These are phyloP conservation scores for Myripristis murdjan DNA, from an alignment of 2,797 vertebrate species.

Conservation along the genomic window DNA sequence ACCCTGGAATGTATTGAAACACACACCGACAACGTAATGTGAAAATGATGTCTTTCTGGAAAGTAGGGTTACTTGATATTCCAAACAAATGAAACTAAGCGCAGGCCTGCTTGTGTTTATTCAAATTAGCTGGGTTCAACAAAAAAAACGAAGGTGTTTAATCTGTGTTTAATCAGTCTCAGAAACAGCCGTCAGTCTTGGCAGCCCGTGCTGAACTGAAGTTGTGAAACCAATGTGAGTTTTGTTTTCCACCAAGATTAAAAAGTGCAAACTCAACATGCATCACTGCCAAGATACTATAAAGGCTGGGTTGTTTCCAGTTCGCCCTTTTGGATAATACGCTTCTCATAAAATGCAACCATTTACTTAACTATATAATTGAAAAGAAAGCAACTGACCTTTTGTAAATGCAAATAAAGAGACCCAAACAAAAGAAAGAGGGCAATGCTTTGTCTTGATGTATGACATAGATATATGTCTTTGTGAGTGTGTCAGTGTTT, in stretches of 20 bases:
- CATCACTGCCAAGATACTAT: slow-evolving; percentile 42
- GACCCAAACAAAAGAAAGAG: slow-evolving; percentile 35
- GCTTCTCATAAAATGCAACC: slow-evolving; percentile 16
- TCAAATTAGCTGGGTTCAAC: background rate
- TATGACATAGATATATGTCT: background rate
- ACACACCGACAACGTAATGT: slow-evolving; percentile 1
- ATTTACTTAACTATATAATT: slow-evolving; percentile 18
- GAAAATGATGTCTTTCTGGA: background rate
- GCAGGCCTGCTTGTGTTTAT: background rate
- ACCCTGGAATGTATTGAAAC: background rate
- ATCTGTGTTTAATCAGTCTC: slow-evolving; percentile 59
- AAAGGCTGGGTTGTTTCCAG: slow-evolving; percentile 21
- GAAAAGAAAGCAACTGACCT: slow-evolving; percentile 24
- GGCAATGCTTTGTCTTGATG: slow-evolving; percentile 13
- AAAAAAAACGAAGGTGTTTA: background rate
- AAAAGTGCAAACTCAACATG: slow-evolving; percentile 43
- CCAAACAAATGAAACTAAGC: background rate
- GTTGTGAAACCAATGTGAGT: slow-evolving; percentile 38
- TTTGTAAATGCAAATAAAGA: slow-evolving; percentile 46
- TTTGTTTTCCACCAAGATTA: slow-evolving; percentile 36
- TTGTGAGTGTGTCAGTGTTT: slow-evolving; percentile 45
- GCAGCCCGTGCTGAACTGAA: slow-evolving; percentile 27
- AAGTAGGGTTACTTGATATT: background rate
- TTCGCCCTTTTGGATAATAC: slow-evolving; percentile 21
- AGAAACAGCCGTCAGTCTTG: slow-evolving; percentile 35